These are phyloP conservation scores for Aphelenchoides fujianensis DNA, from an alignment of 1,140 invertebrate species.

Conservation along the genomic window DNA sequence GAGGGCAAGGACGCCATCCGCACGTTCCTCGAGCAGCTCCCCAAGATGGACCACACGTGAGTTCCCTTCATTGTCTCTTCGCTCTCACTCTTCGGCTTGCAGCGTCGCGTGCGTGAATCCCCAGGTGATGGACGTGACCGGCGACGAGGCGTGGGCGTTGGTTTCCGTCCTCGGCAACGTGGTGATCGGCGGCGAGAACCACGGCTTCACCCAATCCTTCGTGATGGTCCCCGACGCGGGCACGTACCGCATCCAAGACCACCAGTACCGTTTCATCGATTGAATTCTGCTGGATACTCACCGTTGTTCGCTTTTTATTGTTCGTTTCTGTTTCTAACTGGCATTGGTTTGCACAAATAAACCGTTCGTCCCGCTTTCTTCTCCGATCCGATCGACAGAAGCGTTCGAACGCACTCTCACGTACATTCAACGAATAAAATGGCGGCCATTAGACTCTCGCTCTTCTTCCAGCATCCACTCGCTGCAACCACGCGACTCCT, in stretches of 20 bases:
- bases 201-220: conserved; percentile 7
- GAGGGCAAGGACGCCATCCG: not conserved
- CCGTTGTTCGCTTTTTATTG: too few relatives aligned
- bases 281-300: not conserved
- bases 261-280: conserved; percentile 20
- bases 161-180: conserved; percentile 8
- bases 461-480: too few relatives aligned
- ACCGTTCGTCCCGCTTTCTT: too few relatives aligned
- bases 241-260: conserved; percentile 3
- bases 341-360: too few relatives aligned
- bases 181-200: conserved; percentile 5
- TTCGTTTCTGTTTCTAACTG: not conserved
- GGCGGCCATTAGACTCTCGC: too few relatives aligned
- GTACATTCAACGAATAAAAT: too few relatives aligned
- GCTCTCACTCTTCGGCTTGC: not conserved
- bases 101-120: conserved; percentile 11
- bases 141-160: conserved; percentile 4
- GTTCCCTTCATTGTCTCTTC: not conserved
- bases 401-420: too few relatives aligned
- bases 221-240: not conserved
- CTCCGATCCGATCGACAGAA: too few relatives aligned
- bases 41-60: conserved; percentile 13
- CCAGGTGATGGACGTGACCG: not conserved
- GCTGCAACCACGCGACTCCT: too few relatives aligned
- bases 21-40: conserved; percentile 8